These are phyloP conservation scores for Geopemphigus sp. DNA, from an alignment of 1,140 invertebrate genomes.

Conservation along the genomic window DNA sequence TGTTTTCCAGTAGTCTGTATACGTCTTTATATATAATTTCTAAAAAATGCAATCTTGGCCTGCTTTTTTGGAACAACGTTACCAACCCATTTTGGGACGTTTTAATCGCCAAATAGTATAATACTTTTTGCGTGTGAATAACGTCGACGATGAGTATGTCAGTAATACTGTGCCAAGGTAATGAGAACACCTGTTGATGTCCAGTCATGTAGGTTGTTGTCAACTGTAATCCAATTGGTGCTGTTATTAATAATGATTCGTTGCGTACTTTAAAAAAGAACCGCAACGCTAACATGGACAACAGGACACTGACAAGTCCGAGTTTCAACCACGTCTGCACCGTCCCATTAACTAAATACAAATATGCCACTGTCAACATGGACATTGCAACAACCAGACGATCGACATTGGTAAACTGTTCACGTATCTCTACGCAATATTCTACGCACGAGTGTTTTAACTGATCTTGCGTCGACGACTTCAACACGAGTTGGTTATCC, in stretches of 20 bases:
- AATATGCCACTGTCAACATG: not conserved
- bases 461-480: slow-evolving; percentile 2
- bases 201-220: slow-evolving; percentile 51
- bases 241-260: slow-evolving; percentile 48
- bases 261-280: slow-evolving; percentile 51
- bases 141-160: slow-evolving; percentile 51
- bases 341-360: not conserved
- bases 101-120: slow-evolving; percentile 48
- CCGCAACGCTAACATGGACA: not conserved
- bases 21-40: slow-evolving; percentile 50
- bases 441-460: slow-evolving; percentile 34
- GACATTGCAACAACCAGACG: not conserved
- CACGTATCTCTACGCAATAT: slow-evolving; percentile 16
- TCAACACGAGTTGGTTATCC: slow-evolving; percentile 4
- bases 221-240: slow-evolving; percentile 50
- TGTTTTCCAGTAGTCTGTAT: slow-evolving; percentile 21
- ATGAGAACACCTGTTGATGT: slow-evolving; percentile 49
- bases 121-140: slow-evolving; percentile 49
- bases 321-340: not conserved
- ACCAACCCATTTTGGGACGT: slow-evolving; percentile 32
- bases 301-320: not conserved
- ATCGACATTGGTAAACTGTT: not conserved
- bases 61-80: slow-evolving; percentile 50
- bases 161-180: slow-evolving; percentile 44
- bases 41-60: slow-evolving; percentile 47